A percentile compares a stretch with the other conserved stretches of the same genome.
These are phyloP conservation scores for Amphimallon solstitiale DNA, from an alignment of 2,888 invertebrate species.

Conservation along the genomic window DNA sequence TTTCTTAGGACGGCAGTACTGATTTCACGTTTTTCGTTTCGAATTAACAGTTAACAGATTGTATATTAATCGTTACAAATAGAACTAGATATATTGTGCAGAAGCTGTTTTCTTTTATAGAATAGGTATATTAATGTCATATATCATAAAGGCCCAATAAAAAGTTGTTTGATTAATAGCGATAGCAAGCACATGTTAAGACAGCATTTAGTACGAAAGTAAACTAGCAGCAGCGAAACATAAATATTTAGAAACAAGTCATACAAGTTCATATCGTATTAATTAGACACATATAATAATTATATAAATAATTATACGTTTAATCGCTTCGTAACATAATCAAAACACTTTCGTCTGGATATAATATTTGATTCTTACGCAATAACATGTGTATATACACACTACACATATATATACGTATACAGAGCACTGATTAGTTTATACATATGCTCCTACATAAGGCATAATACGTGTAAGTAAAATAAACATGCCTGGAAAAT, in stretches of 20 bases:
- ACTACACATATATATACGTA: not conserved
- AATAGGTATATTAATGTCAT: too few relatives aligned
- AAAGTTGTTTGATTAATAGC: too few relatives aligned
- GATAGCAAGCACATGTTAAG: not conserved
- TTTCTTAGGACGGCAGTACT: too few relatives aligned
- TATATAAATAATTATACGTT: slow-evolving; percentile 16
- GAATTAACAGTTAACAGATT: too few relatives aligned
- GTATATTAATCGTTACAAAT: too few relatives aligned
- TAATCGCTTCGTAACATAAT: slow-evolving; percentile 21
- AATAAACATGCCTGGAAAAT: slow-evolving; percentile 25
- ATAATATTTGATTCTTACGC: too few relatives aligned
- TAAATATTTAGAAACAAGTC: slow-evolving; percentile 31
- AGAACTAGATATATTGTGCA: too few relatives aligned
- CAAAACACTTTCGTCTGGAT: slow-evolving; percentile 12
- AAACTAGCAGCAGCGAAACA: not conserved
- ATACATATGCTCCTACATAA: not conserved
- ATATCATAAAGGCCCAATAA: too few relatives aligned
- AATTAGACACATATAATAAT: slow-evolving; percentile 25
- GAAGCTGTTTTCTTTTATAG: too few relatives aligned
- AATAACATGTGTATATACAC: not conserved
- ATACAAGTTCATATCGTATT: slow-evolving; percentile 3
- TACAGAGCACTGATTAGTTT: not conserved
- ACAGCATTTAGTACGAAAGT: slow-evolving; percentile 4
- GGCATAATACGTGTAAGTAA: slow-evolving; percentile 4
- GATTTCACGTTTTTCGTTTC: too few relatives aligned